phyloP scores from a whole-genome alignment of 2,888 invertebrate species.

The Dyspetes luteomarginatus region DNA sequence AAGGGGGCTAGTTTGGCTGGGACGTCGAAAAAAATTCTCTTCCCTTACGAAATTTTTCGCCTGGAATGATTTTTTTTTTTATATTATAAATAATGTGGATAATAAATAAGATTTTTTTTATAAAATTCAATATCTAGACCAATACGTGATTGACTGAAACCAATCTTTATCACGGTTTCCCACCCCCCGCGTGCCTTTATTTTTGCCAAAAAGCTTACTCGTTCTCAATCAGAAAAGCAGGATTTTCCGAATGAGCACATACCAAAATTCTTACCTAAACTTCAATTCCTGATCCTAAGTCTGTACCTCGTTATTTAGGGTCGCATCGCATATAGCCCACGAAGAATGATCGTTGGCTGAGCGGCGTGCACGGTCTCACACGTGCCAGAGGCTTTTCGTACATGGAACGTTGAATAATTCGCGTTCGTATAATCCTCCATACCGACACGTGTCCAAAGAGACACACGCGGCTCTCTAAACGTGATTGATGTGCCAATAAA shows the following conservation, averaged over 20 bases:
- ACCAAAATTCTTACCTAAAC: constrained; percentile 34
- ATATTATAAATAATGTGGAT: too few relatives aligned
- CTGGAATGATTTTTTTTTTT: too few relatives aligned
- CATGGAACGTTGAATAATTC: constrained; percentile 50
- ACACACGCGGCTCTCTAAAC: constrained; percentile 38
- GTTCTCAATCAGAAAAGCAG: background rate
- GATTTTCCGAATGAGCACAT: constrained; percentile 7
- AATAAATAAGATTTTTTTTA: too few relatives aligned
- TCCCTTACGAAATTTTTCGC: too few relatives aligned
- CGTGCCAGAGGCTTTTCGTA: constrained; percentile 4
- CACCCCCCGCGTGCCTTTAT: too few relatives aligned
- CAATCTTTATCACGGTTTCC: too few relatives aligned
- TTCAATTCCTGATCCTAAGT: constrained; percentile 3
- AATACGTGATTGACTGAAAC: too few relatives aligned
- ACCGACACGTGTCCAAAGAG: constrained; percentile 27
- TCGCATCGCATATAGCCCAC: background rate
- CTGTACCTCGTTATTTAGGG: constrained; percentile 48
- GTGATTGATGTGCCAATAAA: constrained; percentile 48
- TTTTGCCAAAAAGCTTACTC: background rate
- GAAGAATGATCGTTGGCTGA: constrained; percentile 34
- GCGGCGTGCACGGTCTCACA: constrained; percentile 30
- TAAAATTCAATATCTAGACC: too few relatives aligned
- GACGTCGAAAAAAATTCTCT: too few relatives aligned
- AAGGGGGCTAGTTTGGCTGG: background rate
- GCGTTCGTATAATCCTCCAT: constrained; percentile 47